Evolutionary conservation across 2,113 vertebrate species (phyloP).

Genomic region (Phoxinus phoxinus): DNA sequence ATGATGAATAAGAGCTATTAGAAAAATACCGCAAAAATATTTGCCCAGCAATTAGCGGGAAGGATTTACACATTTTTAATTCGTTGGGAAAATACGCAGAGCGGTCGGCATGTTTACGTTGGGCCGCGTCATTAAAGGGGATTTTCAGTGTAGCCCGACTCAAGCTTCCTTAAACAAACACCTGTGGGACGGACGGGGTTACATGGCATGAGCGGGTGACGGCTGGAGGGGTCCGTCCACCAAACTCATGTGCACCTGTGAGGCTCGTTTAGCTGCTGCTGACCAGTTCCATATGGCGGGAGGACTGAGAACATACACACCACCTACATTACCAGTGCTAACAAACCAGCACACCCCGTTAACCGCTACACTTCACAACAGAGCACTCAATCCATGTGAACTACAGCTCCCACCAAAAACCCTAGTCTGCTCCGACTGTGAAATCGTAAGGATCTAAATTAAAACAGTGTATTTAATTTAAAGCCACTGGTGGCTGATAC

Average conservation of each 20-base stretch:
- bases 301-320: neutral
- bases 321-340: neutral
- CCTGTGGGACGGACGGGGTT: slow-evolving; percentile 49
- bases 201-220: neutral
- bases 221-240: neutral
- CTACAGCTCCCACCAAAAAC: too few species aligned
- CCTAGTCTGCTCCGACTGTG: too few species aligned
- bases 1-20: slow-evolving; percentile 71
- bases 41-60: slow-evolving; percentile 70
- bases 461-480: too few species aligned
- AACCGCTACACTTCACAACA: neutral
- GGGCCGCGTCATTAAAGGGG: slow-evolving; percentile 56
- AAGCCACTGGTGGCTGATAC: too few species aligned
- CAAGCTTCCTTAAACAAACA: slow-evolving; percentile 65
- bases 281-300: slow-evolving; percentile 35
- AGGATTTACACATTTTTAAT: slow-evolving; percentile 67
- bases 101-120: slow-evolving; percentile 63
- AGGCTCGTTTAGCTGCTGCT: slow-evolving; percentile 36
- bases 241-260: slow-evolving; percentile 50
- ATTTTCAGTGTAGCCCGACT: slow-evolving; percentile 41
- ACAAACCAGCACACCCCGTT: too few species aligned
- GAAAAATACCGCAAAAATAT: slow-evolving; percentile 68
- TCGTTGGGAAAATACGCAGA: slow-evolving; percentile 66
- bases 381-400: neutral
- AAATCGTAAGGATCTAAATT: too few species aligned